Evolutionary conservation across 1,140 invertebrate species (phyloP).

Genomic region (Drosophila ironensis): DNA sequence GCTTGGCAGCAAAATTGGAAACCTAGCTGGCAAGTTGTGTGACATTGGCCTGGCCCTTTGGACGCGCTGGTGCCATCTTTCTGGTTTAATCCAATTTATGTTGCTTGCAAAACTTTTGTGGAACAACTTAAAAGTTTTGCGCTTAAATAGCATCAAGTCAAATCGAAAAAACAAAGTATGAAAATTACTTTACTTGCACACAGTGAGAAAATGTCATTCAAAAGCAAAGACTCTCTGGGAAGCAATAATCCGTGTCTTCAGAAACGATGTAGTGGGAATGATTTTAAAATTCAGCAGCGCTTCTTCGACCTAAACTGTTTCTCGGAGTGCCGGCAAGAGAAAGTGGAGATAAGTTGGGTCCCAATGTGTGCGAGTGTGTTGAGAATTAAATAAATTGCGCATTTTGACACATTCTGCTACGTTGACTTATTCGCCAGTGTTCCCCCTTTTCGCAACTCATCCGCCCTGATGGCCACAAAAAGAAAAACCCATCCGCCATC

Average conservation of each 20-base stretch:
- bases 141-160: constrained; percentile 76
- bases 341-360: constrained; percentile 4
- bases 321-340: not conserved
- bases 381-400: constrained; percentile 79
- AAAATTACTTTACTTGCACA: constrained; percentile 64
- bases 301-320: too few species aligned
- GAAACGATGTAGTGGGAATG: too few species aligned
- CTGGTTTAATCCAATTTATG: constrained; percentile 80
- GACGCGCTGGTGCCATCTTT: constrained; percentile 74
- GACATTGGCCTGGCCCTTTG: constrained; percentile 61
- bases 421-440: constrained; percentile 67
- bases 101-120: constrained; percentile 65
- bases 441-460: not conserved
- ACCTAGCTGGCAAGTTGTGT: constrained; percentile 68
- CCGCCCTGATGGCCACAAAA: not conserved
- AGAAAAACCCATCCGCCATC: constrained; percentile 8
- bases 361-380: constrained; percentile 7
- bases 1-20: constrained; percentile 8
- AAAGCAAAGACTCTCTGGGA: not conserved
- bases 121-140: constrained; percentile 76
- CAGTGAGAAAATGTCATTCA: constrained; percentile 4
- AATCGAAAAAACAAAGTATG: constrained; percentile 69
- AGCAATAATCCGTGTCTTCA: not conserved
- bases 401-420: constrained; percentile 79
- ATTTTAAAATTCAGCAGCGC: too few species aligned